Conservation (phyloP, 2,888 invertebrate species). For the Apantesis nais region DNA sequence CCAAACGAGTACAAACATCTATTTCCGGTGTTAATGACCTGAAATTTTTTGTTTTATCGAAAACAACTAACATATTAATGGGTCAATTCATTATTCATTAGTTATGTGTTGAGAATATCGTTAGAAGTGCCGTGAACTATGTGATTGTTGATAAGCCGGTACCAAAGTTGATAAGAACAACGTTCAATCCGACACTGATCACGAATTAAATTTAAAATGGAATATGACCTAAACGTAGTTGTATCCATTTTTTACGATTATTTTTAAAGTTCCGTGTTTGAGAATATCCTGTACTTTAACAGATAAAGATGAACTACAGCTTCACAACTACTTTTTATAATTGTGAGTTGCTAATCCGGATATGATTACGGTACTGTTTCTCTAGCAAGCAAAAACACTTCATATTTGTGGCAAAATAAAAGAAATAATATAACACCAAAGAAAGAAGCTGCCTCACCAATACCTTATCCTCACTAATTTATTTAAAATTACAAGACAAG, state of each 20-base stretch:
- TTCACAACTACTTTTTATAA: neutral
- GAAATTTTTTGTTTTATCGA: conserved; percentile 73
- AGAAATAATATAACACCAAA: neutral
- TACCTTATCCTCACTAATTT: neutral
- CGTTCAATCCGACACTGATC: neutral
- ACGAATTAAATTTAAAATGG: neutral
- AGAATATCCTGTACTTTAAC: no score
- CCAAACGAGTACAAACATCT: conserved; percentile 50
- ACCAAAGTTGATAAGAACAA: conserved; percentile 29
- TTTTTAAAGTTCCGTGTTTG: neutral
- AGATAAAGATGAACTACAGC: no score
- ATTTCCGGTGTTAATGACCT: conserved; percentile 73
- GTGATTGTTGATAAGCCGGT: conserved; percentile 54
- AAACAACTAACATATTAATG: conserved; percentile 73
- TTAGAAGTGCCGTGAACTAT: conserved; percentile 58
- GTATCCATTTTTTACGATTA: no score
- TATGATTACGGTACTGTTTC: neutral
- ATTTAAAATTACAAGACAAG: neutral
- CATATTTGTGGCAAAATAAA: neutral
- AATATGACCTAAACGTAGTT: no score
- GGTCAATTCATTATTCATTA: conserved; percentile 74
- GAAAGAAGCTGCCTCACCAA: neutral
- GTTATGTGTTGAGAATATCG: conserved; percentile 61
- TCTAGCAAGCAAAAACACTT: neutral
- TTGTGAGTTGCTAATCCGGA: neutral